phyloP scores from a whole-genome alignment of 2,888 invertebrate species.

The Azorinus chamasolen region DNA sequence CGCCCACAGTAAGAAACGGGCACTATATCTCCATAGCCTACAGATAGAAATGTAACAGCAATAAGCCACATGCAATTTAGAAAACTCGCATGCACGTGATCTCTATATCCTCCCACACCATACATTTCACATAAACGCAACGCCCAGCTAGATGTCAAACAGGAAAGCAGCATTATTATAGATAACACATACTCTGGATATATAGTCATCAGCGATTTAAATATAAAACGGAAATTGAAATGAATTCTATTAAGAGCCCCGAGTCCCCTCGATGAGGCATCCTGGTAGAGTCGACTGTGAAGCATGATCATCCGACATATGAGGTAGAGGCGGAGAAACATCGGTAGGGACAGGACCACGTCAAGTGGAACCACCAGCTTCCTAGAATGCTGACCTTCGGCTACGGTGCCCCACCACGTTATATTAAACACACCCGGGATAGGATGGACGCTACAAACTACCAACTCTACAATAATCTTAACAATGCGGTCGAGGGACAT shows the following conservation, averaged over 20 bases:
- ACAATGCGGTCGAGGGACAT: slow-evolving; percentile 76
- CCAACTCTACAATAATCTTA: slow-evolving; percentile 92
- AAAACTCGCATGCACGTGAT: slow-evolving; percentile 79
- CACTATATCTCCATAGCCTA: slow-evolving; percentile 86
- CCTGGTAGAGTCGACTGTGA: slow-evolving; percentile 84
- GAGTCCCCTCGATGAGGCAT: slow-evolving; percentile 86
- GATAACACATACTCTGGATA: slow-evolving; percentile 85
- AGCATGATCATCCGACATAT: slow-evolving; percentile 84
- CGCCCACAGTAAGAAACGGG: slow-evolving; percentile 86
- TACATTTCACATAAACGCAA: slow-evolving; percentile 85
- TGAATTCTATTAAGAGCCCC: slow-evolving; percentile 96
- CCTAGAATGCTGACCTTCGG: slow-evolving; percentile 61
- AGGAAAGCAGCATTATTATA: slow-evolving; percentile 79
- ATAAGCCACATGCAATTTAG: slow-evolving; percentile 86
- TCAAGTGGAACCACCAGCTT: slow-evolving; percentile 79
- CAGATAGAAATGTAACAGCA: slow-evolving; percentile 85
- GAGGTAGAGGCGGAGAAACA: slow-evolving; percentile 84
- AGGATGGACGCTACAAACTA: slow-evolving; percentile 84
- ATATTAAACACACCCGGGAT: slow-evolving; percentile 81
- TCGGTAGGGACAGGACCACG: slow-evolving; percentile 83
- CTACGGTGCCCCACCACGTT: slow-evolving; percentile 74
- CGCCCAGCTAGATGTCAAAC: slow-evolving; percentile 84
- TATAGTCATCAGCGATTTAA: slow-evolving; percentile 86
- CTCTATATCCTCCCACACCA: slow-evolving; percentile 65
- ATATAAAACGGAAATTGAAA: slow-evolving; percentile 92